phyloP scores from a whole-genome alignment of 2,797 vertebrate species.

The Lophius americanus region DNA sequence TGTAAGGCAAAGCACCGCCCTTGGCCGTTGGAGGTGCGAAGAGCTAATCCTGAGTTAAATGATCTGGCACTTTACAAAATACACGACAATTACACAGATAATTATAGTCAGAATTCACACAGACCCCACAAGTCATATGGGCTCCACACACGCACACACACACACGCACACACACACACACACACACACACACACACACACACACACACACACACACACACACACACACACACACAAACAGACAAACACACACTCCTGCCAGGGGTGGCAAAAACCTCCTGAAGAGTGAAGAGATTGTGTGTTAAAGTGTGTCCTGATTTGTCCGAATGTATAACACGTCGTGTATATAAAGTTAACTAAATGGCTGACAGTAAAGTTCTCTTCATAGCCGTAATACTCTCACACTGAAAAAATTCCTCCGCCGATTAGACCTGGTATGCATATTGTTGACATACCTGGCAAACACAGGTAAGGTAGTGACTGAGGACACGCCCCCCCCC shows the following conservation, averaged over 20 bases:
- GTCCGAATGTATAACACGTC: too few species aligned
- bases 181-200: slow-evolving; percentile 7
- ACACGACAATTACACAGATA: slow-evolving; percentile 84
- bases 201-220: slow-evolving; percentile 5
- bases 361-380: too few species aligned
- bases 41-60: slow-evolving; percentile 84
- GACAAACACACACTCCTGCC: too few species aligned
- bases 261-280: background rate
- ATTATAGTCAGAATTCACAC: slow-evolving; percentile 82
- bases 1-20: slow-evolving; percentile 42
- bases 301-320: slow-evolving; percentile 8
- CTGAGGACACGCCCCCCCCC: too few species aligned
- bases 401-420: too few species aligned
- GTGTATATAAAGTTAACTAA: background rate
- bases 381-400: too few species aligned
- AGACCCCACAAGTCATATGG: slow-evolving; percentile 77
- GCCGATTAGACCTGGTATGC: too few species aligned
- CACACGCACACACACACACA: slow-evolving; percentile 30
- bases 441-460: too few species aligned
- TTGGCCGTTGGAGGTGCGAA: slow-evolving; percentile 81
- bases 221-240: too few species aligned
- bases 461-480: too few species aligned
- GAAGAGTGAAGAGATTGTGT: background rate
- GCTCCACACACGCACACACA: slow-evolving; percentile 25
- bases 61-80: slow-evolving; percentile 86